Conservation (phyloP, 2,797 vertebrate species). For the Gallinago nigripennis region DNA sequence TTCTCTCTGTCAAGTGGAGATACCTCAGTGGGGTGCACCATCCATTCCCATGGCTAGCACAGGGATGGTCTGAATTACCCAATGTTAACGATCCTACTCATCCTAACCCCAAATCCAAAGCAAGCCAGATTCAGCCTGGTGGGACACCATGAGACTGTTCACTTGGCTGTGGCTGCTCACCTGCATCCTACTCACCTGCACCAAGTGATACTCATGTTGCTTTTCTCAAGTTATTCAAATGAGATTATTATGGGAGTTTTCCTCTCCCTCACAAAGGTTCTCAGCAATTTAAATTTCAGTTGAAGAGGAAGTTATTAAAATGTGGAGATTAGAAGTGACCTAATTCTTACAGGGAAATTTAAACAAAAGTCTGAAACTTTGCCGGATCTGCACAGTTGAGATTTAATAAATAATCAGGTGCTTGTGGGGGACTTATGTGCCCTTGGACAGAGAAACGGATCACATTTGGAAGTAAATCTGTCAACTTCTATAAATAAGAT, state of each 20-base stretch:
- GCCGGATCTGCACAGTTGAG: neutral
- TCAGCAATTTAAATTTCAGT: constrained; percentile 57
- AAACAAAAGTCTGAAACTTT: constrained; percentile 35
- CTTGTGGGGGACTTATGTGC: neutral
- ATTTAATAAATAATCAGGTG: neutral
- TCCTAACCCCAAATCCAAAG: neutral
- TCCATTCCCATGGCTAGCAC: neutral
- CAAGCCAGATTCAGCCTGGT: neutral
- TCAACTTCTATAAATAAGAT: neutral
- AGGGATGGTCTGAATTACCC: neutral
- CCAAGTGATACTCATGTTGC: fast-evolving
- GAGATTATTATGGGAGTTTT: neutral
- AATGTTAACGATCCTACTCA: neutral
- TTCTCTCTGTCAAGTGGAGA: neutral
- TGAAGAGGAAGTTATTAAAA: constrained; percentile 64
- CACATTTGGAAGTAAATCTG: neutral
- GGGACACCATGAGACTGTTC: neutral
- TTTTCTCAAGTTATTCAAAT: constrained; percentile 51
- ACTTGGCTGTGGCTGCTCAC: neutral
- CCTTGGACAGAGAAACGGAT: neutral
- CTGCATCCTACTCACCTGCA: neutral
- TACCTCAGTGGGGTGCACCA: neutral
- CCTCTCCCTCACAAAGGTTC: neutral
- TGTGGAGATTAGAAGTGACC: constrained; percentile 29
- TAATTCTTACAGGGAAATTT: constrained; percentile 39